Evolutionary conservation across 2,888 invertebrate genomes (phyloP).

Genomic region (Lamellibrachia satsuma): DNA sequence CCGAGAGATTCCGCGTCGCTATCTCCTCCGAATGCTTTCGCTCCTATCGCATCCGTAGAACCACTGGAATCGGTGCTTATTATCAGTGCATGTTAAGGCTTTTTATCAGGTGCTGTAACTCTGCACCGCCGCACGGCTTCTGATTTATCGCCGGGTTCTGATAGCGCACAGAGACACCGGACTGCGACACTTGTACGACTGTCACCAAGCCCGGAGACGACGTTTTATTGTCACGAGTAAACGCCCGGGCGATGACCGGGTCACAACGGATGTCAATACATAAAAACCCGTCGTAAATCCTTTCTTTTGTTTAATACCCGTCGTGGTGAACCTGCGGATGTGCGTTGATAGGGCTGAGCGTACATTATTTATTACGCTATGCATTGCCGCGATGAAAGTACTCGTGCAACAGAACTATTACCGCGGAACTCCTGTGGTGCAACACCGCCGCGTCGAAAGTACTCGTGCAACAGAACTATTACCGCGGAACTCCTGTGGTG

Average conservation of each 20-base stretch:
- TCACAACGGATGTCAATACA: not conserved
- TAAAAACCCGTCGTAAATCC: not conserved
- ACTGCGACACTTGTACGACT: not conserved
- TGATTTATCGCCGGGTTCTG: conserved; percentile 6
- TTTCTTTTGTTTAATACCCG: not conserved
- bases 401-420: no score
- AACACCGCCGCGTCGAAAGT: no score
- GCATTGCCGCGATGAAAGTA: no score
- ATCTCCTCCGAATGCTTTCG: not conserved
- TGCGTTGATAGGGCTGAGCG: not conserved
- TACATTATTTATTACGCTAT: no score
- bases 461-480: no score
- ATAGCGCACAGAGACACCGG: not conserved
- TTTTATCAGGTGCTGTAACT: conserved; percentile 13
- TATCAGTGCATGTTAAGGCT: not conserved
- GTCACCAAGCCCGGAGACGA: not conserved
- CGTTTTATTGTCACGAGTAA: not conserved
- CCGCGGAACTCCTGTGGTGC: no score
- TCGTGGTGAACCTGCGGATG: not conserved
- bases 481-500: no score
- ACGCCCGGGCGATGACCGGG: not conserved
- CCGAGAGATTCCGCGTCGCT: not conserved
- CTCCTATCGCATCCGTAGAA: not conserved
- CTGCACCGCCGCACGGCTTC: not conserved
- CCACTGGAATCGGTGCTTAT: conserved; percentile 6